phyloP scores from a whole-genome alignment of 1,140 invertebrate genomes.

The Neotoxoptera formosana region DNA sequence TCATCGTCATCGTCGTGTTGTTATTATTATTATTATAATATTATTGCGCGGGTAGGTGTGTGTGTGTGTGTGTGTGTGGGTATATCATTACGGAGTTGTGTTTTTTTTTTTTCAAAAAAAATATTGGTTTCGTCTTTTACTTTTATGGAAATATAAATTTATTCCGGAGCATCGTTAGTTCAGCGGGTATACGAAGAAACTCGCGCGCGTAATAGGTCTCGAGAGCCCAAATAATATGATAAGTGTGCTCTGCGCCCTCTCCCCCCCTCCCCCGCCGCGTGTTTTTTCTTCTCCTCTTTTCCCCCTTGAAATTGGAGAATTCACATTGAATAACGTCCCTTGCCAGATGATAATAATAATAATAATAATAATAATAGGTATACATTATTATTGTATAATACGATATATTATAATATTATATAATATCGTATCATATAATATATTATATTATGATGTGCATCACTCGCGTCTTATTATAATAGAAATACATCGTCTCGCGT shows the following conservation, averaged over 20 bases:
- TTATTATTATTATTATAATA: background rate
- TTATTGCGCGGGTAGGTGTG: background rate
- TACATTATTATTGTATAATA: background rate
- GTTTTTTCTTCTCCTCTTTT: background rate
- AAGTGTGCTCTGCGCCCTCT: background rate
- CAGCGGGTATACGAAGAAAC: background rate
- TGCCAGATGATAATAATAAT: background rate
- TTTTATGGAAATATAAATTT: constrained; percentile 24
- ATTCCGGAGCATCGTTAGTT: constrained; percentile 15
- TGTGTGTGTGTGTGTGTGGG: background rate
- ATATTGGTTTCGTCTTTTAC: constrained; percentile 16
- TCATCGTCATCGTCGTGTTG: background rate
- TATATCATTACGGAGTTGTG: background rate
- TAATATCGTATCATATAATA: too few species aligned
- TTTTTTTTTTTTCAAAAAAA: background rate
- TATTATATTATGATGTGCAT: too few species aligned
- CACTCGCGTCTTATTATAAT: background rate
- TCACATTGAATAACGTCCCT: background rate
- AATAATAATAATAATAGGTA: constrained; percentile 5
- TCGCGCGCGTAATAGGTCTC: constrained; percentile 16
- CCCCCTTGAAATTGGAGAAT: background rate
- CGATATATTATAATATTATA: background rate
- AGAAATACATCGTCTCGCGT: background rate
- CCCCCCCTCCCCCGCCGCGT: too few species aligned
- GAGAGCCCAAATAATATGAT: constrained; percentile 32